Base-by-base conservation (phyloP, 2,888 invertebrate genomes). In the Sinodicranocentrus sp. region DNA sequence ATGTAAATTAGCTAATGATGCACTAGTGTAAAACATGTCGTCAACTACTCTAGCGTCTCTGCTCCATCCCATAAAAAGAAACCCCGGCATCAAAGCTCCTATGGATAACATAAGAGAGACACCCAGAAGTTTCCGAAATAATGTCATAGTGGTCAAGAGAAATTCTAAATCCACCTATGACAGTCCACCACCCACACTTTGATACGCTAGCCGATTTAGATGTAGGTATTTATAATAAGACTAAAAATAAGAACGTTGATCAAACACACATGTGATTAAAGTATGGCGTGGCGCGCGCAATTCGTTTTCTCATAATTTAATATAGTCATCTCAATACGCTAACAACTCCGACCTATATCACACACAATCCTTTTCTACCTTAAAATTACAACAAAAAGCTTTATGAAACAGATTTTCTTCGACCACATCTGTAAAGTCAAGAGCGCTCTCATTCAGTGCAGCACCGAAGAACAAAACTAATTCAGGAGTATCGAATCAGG, bases 81-180 rank as follows among this genome's bases (percentile, higher is more conserved):
- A 86, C 13, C 86, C 86, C 15, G 88, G 88, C 13, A 85, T 52
- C 8, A 87, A 28, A 21, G 83, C 84, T 8, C 88, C 88, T 33
- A 84, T n/a, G 59, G 85, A 87, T 25, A 88, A 85, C 54, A 86
- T 48, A 8, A 87, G 25, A 21, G 54, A 43, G 6, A 70, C 78
- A 43, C 73, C 75, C 44, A 82, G 67, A 39, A 82, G 48, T 33
- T 73, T 82, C 68, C 68, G 44, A 48, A 80, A 48, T 21, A 82
- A 33, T 8, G 67, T 25, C 82, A 82, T 82, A n/a, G 6, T 48
- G 3, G 10, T 33, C 10, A 33, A 33, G 3, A 6, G 33, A 3
- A 33, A 10, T 33, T 33, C 10, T 33, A 33, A 6, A 3, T 10
- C 33, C 10, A 33, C 33, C 33, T 33, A 48, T 13, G 13, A 39